phyloP scores from a whole-genome alignment of 1,140 invertebrate genomes.

The Drosophila kikkawai region DNA sequence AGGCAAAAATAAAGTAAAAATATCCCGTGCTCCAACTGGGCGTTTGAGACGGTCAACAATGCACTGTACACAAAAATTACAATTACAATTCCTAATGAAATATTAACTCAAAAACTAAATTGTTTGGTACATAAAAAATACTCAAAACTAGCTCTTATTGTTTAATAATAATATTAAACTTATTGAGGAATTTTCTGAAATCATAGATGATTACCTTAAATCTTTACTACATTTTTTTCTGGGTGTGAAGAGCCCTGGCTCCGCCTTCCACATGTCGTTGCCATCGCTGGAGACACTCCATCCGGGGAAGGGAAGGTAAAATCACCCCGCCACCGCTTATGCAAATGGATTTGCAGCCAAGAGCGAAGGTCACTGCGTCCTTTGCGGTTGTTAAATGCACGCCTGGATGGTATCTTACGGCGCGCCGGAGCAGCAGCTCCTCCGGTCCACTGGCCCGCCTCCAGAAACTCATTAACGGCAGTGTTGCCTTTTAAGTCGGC shows the following conservation, averaged over 20 bases:
- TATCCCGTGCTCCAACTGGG: not conserved
- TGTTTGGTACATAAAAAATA: not conserved
- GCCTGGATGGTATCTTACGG: conserved; percentile 26
- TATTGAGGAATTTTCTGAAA: not conserved
- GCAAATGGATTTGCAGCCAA: conserved; percentile 78
- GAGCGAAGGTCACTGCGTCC: conserved; percentile 73
- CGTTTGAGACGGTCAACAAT: conserved; percentile 25
- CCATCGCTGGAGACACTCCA: conserved; percentile 18
- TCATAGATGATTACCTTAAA: not conserved
- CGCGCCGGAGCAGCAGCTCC: not conserved
- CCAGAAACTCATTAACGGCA: conserved; percentile 73
- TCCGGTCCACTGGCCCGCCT: conserved; percentile 25
- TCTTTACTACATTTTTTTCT: not conserved
- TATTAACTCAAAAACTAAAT: too few relatives aligned
- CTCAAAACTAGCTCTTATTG: accelerated
- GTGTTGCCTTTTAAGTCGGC: conserved; percentile 63
- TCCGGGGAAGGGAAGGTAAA: not conserved
- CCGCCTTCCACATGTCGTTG: conserved; percentile 39
- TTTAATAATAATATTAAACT: too few relatives aligned
- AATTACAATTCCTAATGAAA: not conserved
- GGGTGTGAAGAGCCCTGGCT: not conserved
- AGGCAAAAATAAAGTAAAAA: not conserved
- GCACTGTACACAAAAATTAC: not conserved
- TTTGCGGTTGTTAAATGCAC: conserved; percentile 68
- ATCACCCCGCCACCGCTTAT: conserved; percentile 52